phyloP scores from a whole-genome alignment of 2,888 invertebrate species.

The Diaprepes abbreviatus region DNA sequence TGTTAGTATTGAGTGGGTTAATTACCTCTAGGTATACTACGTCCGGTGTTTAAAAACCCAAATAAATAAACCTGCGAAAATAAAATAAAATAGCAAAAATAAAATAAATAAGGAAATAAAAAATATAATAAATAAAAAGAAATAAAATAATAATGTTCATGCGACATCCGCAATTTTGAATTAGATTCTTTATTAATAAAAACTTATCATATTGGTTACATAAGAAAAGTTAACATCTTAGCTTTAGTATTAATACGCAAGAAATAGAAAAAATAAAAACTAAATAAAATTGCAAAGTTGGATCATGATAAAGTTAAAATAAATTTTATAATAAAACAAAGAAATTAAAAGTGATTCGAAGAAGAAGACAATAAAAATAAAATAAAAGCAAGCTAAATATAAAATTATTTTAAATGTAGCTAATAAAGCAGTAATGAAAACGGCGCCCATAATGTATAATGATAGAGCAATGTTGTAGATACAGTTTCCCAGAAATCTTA shows the following conservation, averaged over 20 bases:
- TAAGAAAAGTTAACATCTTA: background rate
- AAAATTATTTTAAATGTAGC: conserved; percentile 19
- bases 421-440: conserved; percentile 1
- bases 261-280: background rate
- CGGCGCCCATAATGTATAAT: conserved; percentile 10
- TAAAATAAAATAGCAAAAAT: conserved; percentile 55
- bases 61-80: conserved; percentile 56
- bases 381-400: conserved; percentile 50
- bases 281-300: background rate
- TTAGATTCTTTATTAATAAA: background rate
- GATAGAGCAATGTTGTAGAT: conserved; percentile 31
- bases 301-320: conserved; percentile 49
- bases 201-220: conserved; percentile 12
- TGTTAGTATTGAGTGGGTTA: conserved; percentile 49
- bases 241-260: background rate
- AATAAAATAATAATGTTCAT: conserved; percentile 17
- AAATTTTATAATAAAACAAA: no score
- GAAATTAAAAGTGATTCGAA: no score
- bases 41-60: conserved; percentile 53
- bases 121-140: conserved; percentile 38
- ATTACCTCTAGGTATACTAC: conserved; percentile 55
- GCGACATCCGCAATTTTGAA: background rate
- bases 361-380: conserved; percentile 55
- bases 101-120: conserved; percentile 52
- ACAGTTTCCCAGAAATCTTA: conserved; percentile 34